Percentiles rank a stretch among this genome's conserved stretches.
Conservation (phyloP, 2,888 invertebrate genomes). For the Tetramorium bicarinatum region DNA sequence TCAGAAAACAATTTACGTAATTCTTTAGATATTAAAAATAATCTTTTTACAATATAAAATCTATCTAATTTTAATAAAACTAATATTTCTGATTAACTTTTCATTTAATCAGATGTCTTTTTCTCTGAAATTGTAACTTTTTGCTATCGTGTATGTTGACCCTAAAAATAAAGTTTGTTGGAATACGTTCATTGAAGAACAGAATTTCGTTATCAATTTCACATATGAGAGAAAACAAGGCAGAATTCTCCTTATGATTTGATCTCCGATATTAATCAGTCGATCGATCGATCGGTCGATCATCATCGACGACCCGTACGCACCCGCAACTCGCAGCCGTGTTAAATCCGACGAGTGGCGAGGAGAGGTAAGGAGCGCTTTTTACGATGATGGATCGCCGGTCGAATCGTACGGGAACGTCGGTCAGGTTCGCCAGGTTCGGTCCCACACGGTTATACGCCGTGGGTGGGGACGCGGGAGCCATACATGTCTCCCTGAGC, state of each 20-base stretch:
- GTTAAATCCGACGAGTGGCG: slow-evolving; percentile 59
- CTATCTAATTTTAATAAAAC: neutral
- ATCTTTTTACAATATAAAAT: neutral
- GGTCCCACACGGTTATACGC: slow-evolving; percentile 56
- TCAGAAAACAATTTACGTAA: neutral
- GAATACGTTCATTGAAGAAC: neutral
- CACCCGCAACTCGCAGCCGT: slow-evolving; percentile 62
- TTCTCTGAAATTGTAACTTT: neutral
- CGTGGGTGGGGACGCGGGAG: slow-evolving; percentile 61
- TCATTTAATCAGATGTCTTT: neutral
- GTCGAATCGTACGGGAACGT: slow-evolving; percentile 76
- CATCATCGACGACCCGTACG: slow-evolving; percentile 70
- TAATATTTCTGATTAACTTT: neutral
- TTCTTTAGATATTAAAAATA: neutral
- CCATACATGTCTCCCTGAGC: slow-evolving; percentile 66
- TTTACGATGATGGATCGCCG: slow-evolving; percentile 81
- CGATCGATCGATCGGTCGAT: slow-evolving; percentile 73
- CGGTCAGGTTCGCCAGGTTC: slow-evolving; percentile 65
- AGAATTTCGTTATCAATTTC: slow-evolving; percentile 25
- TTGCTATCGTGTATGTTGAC: neutral
- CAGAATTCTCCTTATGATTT: slow-evolving; percentile 66
- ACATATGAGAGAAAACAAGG: slow-evolving; percentile 57
- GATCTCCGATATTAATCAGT: slow-evolving; percentile 71
- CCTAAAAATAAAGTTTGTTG: neutral
- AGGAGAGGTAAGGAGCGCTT: slow-evolving; percentile 69